Percentiles rank a stretch among this genome's conserved stretches.
Evolutionary conservation across 2,113 vertebrate genomes (phyloP).

Genomic region (Nansenia antarctica): DNA sequence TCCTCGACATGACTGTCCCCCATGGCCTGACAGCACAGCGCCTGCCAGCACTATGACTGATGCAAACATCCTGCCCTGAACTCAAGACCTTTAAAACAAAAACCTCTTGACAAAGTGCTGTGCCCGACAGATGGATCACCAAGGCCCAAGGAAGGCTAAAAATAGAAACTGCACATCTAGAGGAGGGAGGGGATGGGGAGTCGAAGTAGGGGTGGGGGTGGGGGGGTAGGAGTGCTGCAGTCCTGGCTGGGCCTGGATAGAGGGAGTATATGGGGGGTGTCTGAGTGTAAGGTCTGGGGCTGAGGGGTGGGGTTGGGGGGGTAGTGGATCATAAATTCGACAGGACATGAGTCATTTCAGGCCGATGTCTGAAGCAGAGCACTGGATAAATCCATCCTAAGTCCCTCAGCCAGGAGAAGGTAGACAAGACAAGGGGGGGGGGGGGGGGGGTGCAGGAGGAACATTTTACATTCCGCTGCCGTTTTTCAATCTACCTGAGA

Average conservation of each 20-base stretch:
- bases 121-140: slow-evolving; percentile 11
- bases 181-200: neutral
- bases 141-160: neutral
- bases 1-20: neutral
- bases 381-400: neutral
- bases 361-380: slow-evolving; percentile 13
- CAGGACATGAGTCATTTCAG: neutral
- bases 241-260: neutral
- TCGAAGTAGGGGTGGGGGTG: neutral
- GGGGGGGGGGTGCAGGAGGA: neutral
- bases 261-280: neutral
- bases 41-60: slow-evolving; percentile 22
- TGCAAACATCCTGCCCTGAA: slow-evolving; percentile 3
- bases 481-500: slow-evolving; percentile 51
- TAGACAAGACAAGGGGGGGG: slow-evolving; percentile 24
- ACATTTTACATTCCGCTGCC: slow-evolving; percentile 52
- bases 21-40: slow-evolving; percentile 8
- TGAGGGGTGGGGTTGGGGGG: neutral
- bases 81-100: slow-evolving; percentile 16
- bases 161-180: neutral
- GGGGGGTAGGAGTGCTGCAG: neutral
- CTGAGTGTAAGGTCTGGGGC: neutral
- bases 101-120: slow-evolving; percentile 21
- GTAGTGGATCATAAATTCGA: slow-evolving; percentile 40
- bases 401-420: neutral